Conservation (phyloP, 2,113 vertebrate genomes). For the Nycticorax nycticorax region DNA sequence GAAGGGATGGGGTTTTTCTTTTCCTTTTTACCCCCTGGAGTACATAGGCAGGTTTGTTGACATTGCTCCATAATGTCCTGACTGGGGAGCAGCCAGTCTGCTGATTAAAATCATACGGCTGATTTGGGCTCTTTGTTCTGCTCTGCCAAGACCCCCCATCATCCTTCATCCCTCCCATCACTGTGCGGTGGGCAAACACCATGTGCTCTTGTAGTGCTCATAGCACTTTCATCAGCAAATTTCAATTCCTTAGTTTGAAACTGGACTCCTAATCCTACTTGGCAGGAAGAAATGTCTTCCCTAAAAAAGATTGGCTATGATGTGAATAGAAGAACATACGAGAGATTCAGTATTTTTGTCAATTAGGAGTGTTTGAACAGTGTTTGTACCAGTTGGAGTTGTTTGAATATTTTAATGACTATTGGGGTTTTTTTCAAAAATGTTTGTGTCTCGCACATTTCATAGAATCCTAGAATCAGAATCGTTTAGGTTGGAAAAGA, state of each 20-base stretch:
- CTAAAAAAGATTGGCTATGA: background rate
- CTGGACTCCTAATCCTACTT: background rate
- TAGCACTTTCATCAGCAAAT: background rate
- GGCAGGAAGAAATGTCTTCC: background rate
- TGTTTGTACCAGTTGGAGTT: background rate
- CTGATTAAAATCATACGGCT: background rate
- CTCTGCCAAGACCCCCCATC: fast-evolving
- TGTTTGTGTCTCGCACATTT: background rate
- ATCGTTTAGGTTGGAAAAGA: too few relatives aligned
- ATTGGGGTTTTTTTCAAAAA: background rate
- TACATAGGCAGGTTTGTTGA: background rate
- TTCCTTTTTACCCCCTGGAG: background rate
- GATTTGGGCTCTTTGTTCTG: background rate
- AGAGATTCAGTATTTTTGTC: background rate
- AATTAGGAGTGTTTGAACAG: background rate
- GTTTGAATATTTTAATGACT: background rate
- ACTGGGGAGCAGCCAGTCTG: background rate
- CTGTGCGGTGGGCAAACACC: background rate
- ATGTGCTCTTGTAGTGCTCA: fast-evolving
- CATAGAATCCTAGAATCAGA: too few relatives aligned
- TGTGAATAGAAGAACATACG: background rate
- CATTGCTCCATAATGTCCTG: background rate
- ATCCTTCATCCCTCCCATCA: background rate
- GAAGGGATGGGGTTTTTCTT: background rate
- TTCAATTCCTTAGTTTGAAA: background rate